Base-by-base conservation (phyloP, 2,888 invertebrate genomes). In the Apamea sordens region DNA sequence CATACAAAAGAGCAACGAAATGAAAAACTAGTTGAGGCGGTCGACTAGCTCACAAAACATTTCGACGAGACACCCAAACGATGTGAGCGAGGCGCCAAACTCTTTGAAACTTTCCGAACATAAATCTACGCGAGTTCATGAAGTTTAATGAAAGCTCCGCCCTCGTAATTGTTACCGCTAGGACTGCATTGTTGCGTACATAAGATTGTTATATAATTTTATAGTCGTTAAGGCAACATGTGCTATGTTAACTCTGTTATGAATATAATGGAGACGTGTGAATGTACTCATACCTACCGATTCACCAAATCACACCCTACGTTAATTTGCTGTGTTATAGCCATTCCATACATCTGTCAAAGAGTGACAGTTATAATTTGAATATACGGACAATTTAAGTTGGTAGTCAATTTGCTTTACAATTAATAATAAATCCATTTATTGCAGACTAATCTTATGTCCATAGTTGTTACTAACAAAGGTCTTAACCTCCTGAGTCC, bases 101-200 rank as follows among this genome's bases (percentile, higher is more conserved):
- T 89, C 90, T 89, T 89, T 86, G 90, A 75, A 90, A 90, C 88
- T 90, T 67, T 69, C 64, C 77, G 85, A 84, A 87, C 90, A 91
- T 92, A 92, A 92, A 92, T 91, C 90, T 87, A 87, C 83, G 75
- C 78, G 89, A 91, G 88, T 92, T 91, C 89, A 89, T 91, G 88
- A 92, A 92, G 90, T 91, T 90, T 92, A 92, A 91, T 92, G 89
- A 90, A 92, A 91, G 89, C 89, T 74, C 85, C 89, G 83, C 89
- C 90, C 86, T 89, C 90, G 88, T 92, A 92, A 91, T 90, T 91
- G 90, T 91, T 89, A 83, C 89, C 89, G 80, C 77, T 83, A 89
- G 88, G 88, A 87, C 89, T 89, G 87, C 87, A 90, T 82, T 83
- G 79, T 80, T 80, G 72, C 83, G 76, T 83, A 88, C 83, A 88